These are phyloP conservation scores for Mus caroli DNA, from an alignment of 2,797 vertebrate genomes.

Conservation along the genomic window DNA sequence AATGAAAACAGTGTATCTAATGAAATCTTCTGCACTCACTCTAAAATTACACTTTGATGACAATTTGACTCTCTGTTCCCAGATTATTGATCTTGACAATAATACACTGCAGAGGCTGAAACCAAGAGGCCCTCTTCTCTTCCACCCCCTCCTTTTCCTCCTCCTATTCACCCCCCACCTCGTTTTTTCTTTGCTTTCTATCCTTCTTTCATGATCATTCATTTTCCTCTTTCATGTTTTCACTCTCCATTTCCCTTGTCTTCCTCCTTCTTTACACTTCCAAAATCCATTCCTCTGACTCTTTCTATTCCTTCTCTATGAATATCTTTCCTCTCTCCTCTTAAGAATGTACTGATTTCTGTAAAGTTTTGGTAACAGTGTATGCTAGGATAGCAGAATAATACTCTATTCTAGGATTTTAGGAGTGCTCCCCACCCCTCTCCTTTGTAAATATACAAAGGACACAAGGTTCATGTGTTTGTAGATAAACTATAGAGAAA, in stretches of 20 bases:
- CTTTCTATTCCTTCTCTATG: background rate
- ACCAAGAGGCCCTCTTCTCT: background rate
- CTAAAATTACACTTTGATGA: background rate
- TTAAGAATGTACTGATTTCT: background rate
- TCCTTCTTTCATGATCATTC: background rate
- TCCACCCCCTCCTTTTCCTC: background rate
- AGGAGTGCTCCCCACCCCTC: background rate
- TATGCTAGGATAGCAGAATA: background rate
- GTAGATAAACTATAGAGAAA: background rate
- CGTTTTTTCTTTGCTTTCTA: background rate
- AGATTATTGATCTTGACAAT: background rate
- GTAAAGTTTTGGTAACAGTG: background rate
- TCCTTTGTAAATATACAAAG: background rate
- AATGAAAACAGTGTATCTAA: background rate
- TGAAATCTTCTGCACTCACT: background rate
- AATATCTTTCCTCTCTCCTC: background rate
- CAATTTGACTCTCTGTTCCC: background rate
- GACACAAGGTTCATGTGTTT: no score
- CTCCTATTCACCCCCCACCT: background rate
- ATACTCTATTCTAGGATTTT: background rate
- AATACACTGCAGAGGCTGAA: background rate
- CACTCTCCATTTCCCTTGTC: no score
- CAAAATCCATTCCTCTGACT: background rate
- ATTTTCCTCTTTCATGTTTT: background rate
- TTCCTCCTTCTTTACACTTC: background rate